Evolutionary conservation across 2,797 vertebrate genomes (phyloP).

Genomic region (Corythornis leucogaster): DNA sequence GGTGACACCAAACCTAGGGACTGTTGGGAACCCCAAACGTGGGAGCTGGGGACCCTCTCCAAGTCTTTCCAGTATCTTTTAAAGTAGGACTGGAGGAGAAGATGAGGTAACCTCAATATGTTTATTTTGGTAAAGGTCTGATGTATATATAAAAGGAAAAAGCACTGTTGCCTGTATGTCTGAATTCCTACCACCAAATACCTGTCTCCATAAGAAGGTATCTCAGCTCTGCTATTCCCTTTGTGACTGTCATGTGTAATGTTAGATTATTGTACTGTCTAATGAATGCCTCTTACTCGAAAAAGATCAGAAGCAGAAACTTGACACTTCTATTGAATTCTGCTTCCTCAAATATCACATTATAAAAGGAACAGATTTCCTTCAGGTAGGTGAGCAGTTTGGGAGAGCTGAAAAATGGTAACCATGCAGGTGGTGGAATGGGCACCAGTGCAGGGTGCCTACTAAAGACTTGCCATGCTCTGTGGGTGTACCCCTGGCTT

Average conservation of each 20-base stretch:
- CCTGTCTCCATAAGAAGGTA: neutral
- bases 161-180: neutral
- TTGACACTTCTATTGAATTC: neutral
- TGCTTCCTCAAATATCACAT: neutral
- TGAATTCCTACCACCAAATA: neutral
- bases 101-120: neutral
- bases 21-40: neutral
- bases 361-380: neutral
- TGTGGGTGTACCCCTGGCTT: rapidly evolving
- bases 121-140: neutral
- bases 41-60: neutral
- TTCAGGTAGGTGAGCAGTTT: neutral
- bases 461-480: neutral
- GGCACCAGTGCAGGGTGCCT: neutral
- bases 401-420: neutral
- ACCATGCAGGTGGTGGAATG: neutral
- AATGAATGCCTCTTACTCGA: neutral
- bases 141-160: neutral
- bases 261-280: neutral
- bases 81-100: neutral
- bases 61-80: neutral
- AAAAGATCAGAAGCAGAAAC: neutral
- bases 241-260: neutral
- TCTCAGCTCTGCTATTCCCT: neutral
- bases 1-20: neutral